Evolutionary conservation across 2,888 invertebrate genomes (phyloP).

Genomic region (Alitta virens): DNA sequence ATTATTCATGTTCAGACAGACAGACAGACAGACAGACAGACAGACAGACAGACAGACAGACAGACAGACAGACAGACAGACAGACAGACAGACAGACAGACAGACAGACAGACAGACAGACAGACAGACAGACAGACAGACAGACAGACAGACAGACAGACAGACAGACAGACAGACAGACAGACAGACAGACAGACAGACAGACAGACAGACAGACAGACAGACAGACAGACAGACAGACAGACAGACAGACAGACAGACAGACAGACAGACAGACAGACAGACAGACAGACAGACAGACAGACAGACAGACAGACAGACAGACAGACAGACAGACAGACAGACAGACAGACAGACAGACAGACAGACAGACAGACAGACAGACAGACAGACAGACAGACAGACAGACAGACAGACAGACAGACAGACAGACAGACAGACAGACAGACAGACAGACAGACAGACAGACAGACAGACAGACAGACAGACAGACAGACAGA

Average conservation of each 20-base stretch:
- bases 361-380: conserved; percentile 27
- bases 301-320: conserved; percentile 24
- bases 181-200: conserved; percentile 26
- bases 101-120: conserved; percentile 18
- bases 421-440: conserved; percentile 17
- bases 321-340: conserved; percentile 24
- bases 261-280: conserved; percentile 26
- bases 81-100: conserved; percentile 27
- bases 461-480: conserved; percentile 24
- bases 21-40: conserved; percentile 18
- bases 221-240: conserved; percentile 27
- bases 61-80: conserved; percentile 16
- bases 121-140: conserved; percentile 26
- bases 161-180: conserved; percentile 22
- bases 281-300: conserved; percentile 22
- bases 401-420: conserved; percentile 27
- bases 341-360: conserved; percentile 19
- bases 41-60: conserved; percentile 26
- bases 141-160: conserved; percentile 21
- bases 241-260: conserved; percentile 14
- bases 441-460: conserved; percentile 24
- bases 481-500: conserved; percentile 22
- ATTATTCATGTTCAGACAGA: too few relatives aligned
- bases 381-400: conserved; percentile 18
- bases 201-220: conserved; percentile 19